Base-by-base conservation (phyloP, 2,113 vertebrate species). In the Hymenochirus boettgeri region DNA sequence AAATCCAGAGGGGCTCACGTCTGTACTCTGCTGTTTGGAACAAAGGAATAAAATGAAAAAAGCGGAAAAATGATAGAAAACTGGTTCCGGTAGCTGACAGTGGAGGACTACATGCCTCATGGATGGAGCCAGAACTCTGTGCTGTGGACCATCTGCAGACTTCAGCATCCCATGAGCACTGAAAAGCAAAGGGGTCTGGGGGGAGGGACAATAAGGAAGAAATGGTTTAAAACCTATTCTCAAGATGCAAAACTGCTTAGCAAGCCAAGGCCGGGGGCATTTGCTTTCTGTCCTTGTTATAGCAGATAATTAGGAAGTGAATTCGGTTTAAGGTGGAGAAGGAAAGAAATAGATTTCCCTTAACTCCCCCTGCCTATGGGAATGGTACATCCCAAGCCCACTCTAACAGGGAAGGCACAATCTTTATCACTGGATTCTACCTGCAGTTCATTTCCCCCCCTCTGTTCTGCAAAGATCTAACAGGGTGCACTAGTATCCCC, bases 51-150 rank as follows among this genome's bases (percentile, higher is more conserved):
- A 62, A 62, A 48, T 56, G 60, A 57, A 35, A 35, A 35, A 35
- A 13, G 10, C 15, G 33, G 9, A 11, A 35, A 35, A 35, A 12
- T 9, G 15, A 12, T 51, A 54, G 50, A 58, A 58, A 62, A 56
- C 29, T 62, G 58, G 60, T 50, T 48, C 53, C 59, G 37, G 58
- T 60, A 62, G 69, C 60, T 62, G 55, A 51, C 48, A 58, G 45
- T 66, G 64, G 45, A 46, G 45, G 37, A 62, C 59, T 57, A 70
- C 69, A 70, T 63, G 69, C 60, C 54, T 62, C 69, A 57, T 63
- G 51, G 69, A 57, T 58, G 69, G 69, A 39, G 69, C 46, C 55
- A 58, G 64, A 50, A 66, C 64, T 66, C 64, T 66, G 64, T 57
- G 54, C 64, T 57, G 29, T 66, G 45, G 45, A 25, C 64, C 64